These are phyloP conservation scores for Callosobruchus maculatus DNA, from an alignment of 2,888 invertebrate species.

Conservation along the genomic window DNA sequence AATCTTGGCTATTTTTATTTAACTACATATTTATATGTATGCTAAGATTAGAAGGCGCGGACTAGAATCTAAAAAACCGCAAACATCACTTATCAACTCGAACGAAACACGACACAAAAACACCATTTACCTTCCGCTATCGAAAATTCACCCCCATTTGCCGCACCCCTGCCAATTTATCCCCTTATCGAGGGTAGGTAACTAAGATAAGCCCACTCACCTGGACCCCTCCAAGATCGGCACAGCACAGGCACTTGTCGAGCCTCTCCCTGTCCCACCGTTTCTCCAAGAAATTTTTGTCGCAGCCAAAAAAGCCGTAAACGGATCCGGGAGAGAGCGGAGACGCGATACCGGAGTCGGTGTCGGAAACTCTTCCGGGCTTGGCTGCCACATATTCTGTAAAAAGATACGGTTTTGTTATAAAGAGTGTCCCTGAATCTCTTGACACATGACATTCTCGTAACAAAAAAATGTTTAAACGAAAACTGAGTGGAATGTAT, in stretches of 20 bases:
- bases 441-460: too few species aligned
- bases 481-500: too few species aligned
- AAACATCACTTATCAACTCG: not conserved
- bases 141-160: slow-evolving; percentile 1
- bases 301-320: slow-evolving; percentile 39
- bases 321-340: slow-evolving; percentile 45
- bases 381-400: slow-evolving; percentile 23
- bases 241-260: not conserved
- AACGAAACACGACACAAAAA: not conserved
- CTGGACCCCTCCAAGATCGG: not conserved
- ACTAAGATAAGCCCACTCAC: not conserved
- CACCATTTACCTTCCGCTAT: not conserved
- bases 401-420: not conserved
- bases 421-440: too few species aligned
- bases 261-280: not conserved
- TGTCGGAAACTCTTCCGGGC: slow-evolving; percentile 45
- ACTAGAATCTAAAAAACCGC: too few species aligned
- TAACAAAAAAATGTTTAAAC: too few species aligned
- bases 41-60: too few species aligned
- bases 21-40: too few species aligned
- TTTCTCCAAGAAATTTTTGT: slow-evolving; percentile 26
- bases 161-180: slow-evolving; percentile 24
- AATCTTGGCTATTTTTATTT: too few species aligned
- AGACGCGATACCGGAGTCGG: slow-evolving; percentile 49
- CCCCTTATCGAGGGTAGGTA: slow-evolving; percentile 6